Evolutionary conservation across 2,797 vertebrate genomes (phyloP).

Genomic region (Pseudochromis fuscus): DNA sequence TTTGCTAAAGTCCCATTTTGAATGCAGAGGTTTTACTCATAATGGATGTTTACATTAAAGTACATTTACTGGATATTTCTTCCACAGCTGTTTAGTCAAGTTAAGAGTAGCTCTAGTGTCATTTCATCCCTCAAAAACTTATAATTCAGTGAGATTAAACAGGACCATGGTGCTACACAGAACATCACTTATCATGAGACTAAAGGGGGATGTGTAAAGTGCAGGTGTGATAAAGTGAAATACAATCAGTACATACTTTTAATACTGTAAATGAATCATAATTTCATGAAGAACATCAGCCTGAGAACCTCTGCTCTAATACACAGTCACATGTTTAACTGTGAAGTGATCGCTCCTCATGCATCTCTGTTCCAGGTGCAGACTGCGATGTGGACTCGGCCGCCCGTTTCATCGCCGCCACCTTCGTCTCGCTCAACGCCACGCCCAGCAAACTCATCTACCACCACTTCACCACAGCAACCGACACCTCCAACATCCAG

Average conservation of each 20-base stretch:
- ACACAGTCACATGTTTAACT: not conserved
- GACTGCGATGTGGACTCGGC: constrained; percentile 86
- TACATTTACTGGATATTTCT: no score
- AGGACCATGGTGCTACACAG: no score
- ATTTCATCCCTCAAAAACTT: no score
- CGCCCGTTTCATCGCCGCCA: constrained; percentile 82
- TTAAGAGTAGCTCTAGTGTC: no score
- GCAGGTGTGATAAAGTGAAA: no score
- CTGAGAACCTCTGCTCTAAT: not conserved
- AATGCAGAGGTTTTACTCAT: not conserved
- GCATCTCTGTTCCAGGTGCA: constrained; percentile 71
- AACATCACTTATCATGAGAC: no score
- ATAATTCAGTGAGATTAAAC: no score
- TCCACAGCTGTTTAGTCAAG: no score
- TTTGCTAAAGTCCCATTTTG: not conserved
- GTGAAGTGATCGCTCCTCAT: not conserved
- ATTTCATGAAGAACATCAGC: not conserved
- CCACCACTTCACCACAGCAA: constrained; percentile 88
- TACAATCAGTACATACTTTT: no score
- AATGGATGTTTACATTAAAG: not conserved
- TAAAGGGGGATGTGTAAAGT: no score
- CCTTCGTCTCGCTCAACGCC: constrained; percentile 80
- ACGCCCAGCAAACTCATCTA: constrained; percentile 83
- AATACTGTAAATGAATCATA: no score
- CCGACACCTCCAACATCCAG: constrained; percentile 87